Percentiles rank a stretch among this genome's conserved stretches.
phyloP scores from a whole-genome alignment of 2,797 vertebrate genomes.

The Sphaeramia orbicularis region DNA sequence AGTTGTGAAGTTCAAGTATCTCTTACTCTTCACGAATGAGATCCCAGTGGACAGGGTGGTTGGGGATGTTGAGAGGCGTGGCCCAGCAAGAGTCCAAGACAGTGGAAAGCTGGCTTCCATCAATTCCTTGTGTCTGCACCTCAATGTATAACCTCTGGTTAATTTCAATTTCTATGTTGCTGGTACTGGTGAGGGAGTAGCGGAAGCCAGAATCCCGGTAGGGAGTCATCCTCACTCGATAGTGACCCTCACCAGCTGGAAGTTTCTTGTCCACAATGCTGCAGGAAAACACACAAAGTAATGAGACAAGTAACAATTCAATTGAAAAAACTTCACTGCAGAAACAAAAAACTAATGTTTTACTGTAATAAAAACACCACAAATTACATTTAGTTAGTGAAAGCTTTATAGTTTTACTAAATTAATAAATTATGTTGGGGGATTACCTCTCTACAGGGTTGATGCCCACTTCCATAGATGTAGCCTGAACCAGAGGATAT shows the following conservation, averaged over 20 bases:
- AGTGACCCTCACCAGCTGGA: slow-evolving; percentile 60
- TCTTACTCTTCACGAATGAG: slow-evolving; percentile 72
- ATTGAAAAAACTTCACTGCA: too few relatives aligned
- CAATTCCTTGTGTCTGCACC: slow-evolving; percentile 64
- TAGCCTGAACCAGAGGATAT: slow-evolving; percentile 69
- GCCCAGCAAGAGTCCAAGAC: slow-evolving; percentile 81
- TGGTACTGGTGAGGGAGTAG: slow-evolving; percentile 31
- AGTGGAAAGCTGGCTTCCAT: slow-evolving; percentile 62
- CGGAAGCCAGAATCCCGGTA: slow-evolving; percentile 66
- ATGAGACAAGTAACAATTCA: too few relatives aligned
- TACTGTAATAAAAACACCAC: not conserved
- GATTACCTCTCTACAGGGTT: slow-evolving; percentile 72
- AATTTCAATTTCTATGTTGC: slow-evolving; percentile 49
- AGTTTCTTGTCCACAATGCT: slow-evolving; percentile 67
- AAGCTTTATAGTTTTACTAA: not conserved
- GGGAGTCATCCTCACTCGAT: slow-evolving; percentile 67
- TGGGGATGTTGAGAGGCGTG: slow-evolving; percentile 60
- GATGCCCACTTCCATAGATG: slow-evolving; percentile 74
- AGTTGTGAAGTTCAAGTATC: too few relatives aligned
- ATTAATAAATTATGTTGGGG: not conserved
- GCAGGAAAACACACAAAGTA: not conserved
- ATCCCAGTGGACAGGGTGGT: slow-evolving; percentile 62
- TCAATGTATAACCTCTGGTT: slow-evolving; percentile 72
- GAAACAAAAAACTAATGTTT: not conserved
- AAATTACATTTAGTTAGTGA: too few relatives aligned